A percentile compares a stretch with the other conserved stretches of the same genome.
These are phyloP conservation scores for Tubulanus polymorphus DNA, from an alignment of 2,888 invertebrate genomes.

Conservation along the genomic window DNA sequence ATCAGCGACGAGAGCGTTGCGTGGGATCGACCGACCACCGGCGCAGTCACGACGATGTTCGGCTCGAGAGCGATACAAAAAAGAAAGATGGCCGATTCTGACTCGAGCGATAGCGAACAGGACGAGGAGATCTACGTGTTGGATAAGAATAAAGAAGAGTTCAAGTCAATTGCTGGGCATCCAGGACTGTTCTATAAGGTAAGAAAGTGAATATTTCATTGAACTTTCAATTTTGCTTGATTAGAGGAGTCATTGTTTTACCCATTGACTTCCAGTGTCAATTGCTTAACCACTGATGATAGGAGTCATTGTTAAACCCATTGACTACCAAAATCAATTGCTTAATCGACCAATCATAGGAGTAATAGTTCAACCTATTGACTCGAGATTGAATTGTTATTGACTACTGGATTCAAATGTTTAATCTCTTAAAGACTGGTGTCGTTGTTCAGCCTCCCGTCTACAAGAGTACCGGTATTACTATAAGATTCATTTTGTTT, in stretches of 20 bases:
- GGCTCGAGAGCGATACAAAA: constrained; percentile 35
- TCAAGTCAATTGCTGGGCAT: constrained; percentile 40
- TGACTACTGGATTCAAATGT: no score
- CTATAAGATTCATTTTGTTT: no score
- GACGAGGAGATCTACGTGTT: constrained; percentile 26
- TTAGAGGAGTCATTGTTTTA: no score
- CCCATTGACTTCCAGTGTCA: no score
- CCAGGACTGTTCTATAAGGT: constrained; percentile 50
- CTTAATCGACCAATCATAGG: not conserved
- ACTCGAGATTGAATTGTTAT: no score
- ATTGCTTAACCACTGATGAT: not conserved
- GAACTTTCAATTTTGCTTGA: not conserved
- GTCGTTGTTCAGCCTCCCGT: not conserved
- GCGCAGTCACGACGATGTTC: constrained; percentile 31
- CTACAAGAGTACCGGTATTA: not conserved
- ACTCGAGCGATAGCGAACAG: constrained; percentile 24
- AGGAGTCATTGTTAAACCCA: no score
- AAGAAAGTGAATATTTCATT: not conserved
- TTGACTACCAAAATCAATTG: no score
- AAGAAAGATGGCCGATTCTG: constrained; percentile 30
- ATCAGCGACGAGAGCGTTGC: no score
- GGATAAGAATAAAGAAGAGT: constrained; percentile 34
- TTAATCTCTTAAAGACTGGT: not conserved
- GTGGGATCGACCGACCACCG: constrained; percentile 6
- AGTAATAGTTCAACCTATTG: no score